Evolutionary conservation across 1,140 invertebrate species (phyloP).

Genomic region (Acromyrmex heyeri): DNA sequence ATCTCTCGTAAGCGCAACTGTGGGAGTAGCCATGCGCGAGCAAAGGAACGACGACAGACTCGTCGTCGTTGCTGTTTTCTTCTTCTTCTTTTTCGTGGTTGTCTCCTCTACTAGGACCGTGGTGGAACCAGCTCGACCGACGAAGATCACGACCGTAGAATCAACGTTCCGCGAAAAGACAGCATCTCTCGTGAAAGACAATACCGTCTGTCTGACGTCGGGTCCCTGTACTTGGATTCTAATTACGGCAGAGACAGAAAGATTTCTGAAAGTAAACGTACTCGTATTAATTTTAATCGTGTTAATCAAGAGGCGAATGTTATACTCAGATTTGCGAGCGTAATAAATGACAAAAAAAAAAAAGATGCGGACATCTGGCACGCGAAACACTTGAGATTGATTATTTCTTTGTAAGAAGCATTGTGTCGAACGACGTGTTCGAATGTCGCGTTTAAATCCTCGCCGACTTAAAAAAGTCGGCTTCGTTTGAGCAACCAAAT

Average conservation of each 20-base stretch:
- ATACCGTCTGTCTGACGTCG: not conserved
- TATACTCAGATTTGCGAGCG: not conserved
- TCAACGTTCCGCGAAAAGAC: conserved; percentile 18
- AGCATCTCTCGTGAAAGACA: conserved; percentile 12
- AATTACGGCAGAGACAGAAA: not conserved
- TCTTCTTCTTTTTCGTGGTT: conserved; percentile 36
- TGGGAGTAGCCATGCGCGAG: conserved; percentile 29
- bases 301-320: not conserved
- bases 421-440: conserved; percentile 43
- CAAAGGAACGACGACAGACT: conserved; percentile 61
- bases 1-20: conserved; percentile 11
- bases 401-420: conserved; percentile 20
- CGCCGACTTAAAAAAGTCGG: conserved; percentile 49
- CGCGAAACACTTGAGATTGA: conserved; percentile 40
- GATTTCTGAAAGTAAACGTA: not conserved
- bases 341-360: not conserved
- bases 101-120: conserved; percentile 43
- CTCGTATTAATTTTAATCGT: not conserved
- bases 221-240: not conserved
- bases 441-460: conserved; percentile 28
- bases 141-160: not conserved
- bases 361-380: conserved; percentile 38
- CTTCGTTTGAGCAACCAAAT: conserved; percentile 56
- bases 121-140: not conserved
- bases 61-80: conserved; percentile 22